Evolutionary conservation across 2,888 invertebrate species (phyloP).

Genomic region (Salpingus planirostris): DNA sequence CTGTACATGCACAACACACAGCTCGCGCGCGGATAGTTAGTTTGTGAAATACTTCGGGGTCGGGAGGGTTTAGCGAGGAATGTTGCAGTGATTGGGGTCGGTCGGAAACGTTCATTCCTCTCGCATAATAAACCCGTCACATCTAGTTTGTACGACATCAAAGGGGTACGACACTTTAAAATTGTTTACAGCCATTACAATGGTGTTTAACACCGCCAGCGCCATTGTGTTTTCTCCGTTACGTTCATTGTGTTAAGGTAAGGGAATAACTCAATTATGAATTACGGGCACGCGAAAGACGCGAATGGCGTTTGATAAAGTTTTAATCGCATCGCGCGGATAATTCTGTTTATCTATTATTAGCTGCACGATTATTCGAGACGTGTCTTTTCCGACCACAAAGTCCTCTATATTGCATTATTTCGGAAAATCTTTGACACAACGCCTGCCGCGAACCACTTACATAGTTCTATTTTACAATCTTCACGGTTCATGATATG

Average conservation of each 20-base stretch:
- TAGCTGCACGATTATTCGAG: too few relatives aligned
- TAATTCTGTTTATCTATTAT: slow-evolving; percentile 10
- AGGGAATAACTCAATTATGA: slow-evolving; percentile 10
- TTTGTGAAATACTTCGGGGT: slow-evolving; percentile 19
- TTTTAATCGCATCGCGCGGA: slow-evolving; percentile 8
- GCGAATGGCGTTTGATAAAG: slow-evolving; percentile 8
- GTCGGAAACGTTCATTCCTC: slow-evolving; percentile 20
- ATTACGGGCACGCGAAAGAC: slow-evolving; percentile 6
- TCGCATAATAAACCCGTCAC: slow-evolving; percentile 21
- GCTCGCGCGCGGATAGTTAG: slow-evolving; percentile 15
- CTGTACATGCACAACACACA: too few relatives aligned
- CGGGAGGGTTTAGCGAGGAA: slow-evolving; percentile 19
- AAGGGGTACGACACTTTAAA: slow-evolving; percentile 18
- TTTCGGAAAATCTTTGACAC: too few relatives aligned
- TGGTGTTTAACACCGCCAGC: slow-evolving; percentile 15
- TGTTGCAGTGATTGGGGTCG: slow-evolving; percentile 21
- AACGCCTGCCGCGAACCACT: too few relatives aligned
- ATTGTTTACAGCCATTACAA: slow-evolving; percentile 17
- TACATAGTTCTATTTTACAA: too few relatives aligned
- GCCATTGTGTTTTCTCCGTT: slow-evolving; percentile 4
- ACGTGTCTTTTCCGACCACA: too few relatives aligned
- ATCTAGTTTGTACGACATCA: slow-evolving; percentile 18
- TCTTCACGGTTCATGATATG: too few relatives aligned
- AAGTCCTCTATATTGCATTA: too few relatives aligned
- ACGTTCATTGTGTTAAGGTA: slow-evolving; percentile 6